Percentiles rank a stretch among this genome's conserved stretches.
Conservation (phyloP, 2,888 invertebrate species). For the Xylota sylvarum region DNA sequence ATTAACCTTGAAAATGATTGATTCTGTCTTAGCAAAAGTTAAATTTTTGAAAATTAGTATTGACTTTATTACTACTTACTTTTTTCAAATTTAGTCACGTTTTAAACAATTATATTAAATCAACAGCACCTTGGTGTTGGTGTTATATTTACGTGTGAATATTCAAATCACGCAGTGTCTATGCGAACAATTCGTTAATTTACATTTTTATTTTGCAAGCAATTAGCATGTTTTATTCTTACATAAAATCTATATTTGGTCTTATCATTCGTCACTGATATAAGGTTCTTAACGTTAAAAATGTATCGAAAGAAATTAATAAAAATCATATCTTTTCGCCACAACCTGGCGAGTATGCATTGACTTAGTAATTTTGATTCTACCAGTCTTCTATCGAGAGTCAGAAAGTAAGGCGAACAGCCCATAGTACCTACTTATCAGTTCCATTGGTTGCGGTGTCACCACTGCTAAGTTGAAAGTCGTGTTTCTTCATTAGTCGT, state of each 20-base stretch:
- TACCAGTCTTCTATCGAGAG: conserved; percentile 59
- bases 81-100: conserved; percentile 2
- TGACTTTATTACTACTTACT: conserved; percentile 3
- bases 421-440: conserved; percentile 32
- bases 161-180: conserved; percentile 33
- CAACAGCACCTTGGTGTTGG: not conserved
- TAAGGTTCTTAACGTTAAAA: conserved; percentile 31
- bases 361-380: conserved; percentile 44
- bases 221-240: conserved; percentile 49
- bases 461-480: conserved; percentile 16
- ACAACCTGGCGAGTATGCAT: conserved; percentile 36
- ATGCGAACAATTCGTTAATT: conserved; percentile 10
- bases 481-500: conserved; percentile 19
- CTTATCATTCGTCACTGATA: conserved; percentile 56
- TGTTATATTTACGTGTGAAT: not conserved
- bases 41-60: not conserved
- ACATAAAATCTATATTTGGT: conserved; percentile 41
- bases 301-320: conserved; percentile 21
- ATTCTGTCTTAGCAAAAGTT: not conserved
- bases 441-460: conserved; percentile 8
- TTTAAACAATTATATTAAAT: conserved; percentile 6
- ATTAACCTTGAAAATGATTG: conserved; percentile 19
- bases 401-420: conserved; percentile 55
- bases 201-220: conserved; percentile 25
- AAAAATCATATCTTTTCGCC: conserved; percentile 39